These are phyloP conservation scores for Dorcus hopei DNA, from an alignment of 2,888 invertebrate genomes.

Conservation along the genomic window DNA sequence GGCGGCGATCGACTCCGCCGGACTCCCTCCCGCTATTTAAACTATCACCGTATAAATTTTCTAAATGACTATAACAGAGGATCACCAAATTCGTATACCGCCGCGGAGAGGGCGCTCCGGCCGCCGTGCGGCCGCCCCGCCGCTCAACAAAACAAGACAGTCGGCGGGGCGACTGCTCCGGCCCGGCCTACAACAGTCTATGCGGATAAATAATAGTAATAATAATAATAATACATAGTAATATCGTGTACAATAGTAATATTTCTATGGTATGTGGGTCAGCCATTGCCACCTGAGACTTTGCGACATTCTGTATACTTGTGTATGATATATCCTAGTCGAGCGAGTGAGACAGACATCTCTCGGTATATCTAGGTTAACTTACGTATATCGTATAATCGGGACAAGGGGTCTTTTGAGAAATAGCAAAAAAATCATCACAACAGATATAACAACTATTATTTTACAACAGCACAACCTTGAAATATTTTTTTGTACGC, in stretches of 20 bases:
- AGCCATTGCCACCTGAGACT: constrained; percentile 50
- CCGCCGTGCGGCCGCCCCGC: background rate
- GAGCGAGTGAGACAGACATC: constrained; percentile 12
- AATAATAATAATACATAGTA: constrained; percentile 19
- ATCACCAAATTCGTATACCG: constrained; percentile 39
- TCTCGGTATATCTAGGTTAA: constrained; percentile 39
- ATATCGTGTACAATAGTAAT: constrained; percentile 29
- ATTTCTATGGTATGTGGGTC: constrained; percentile 37
- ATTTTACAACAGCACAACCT: constrained; percentile 54
- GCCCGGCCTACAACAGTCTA: constrained; percentile 23
- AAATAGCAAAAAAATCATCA: constrained; percentile 49
- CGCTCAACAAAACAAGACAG: constrained; percentile 11
- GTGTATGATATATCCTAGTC: constrained; percentile 35
- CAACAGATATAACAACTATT: constrained; percentile 53
- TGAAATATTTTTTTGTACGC: constrained; percentile 48
- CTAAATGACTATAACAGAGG: constrained; percentile 32
- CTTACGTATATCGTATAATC: constrained; percentile 51
- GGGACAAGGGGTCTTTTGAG: constrained; percentile 37
- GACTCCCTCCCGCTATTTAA: constrained; percentile 21
- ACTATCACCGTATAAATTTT: constrained; percentile 30
- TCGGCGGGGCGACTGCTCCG: constrained; percentile 3
- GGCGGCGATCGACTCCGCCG: constrained; percentile 16
- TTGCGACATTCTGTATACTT: constrained; percentile 52
- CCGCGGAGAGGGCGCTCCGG: constrained; percentile 24
- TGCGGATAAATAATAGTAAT: constrained; percentile 27